Conservation (phyloP, 2,113 vertebrate species). For the Gobiocypris rarus region DNA sequence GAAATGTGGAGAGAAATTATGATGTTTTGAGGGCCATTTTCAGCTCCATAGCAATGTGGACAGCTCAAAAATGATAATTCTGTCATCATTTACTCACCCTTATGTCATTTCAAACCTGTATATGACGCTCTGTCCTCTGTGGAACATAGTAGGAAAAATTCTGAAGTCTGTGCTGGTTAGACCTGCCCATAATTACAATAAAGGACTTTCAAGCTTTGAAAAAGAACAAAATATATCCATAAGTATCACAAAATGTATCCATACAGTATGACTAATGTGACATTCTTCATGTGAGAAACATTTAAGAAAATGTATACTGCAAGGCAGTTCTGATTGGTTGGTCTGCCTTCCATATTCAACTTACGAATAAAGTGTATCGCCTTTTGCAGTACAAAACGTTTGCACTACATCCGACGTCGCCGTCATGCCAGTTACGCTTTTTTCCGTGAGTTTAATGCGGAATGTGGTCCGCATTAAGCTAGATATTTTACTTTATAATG, state of each 20-base stretch:
- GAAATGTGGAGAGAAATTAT: constrained; percentile 74
- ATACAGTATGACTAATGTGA: background rate
- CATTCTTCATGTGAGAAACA: background rate
- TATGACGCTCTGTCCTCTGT: background rate
- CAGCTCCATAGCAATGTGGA: background rate
- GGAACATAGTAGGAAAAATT: background rate
- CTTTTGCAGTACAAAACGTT: too few relatives aligned
- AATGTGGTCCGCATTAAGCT: too few relatives aligned
- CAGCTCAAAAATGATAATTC: constrained; percentile 8
- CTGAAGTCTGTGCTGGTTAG: background rate
- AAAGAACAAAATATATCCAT: background rate
- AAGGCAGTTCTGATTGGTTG: too few relatives aligned
- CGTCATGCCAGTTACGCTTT: too few relatives aligned
- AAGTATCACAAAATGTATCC: background rate
- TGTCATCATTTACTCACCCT: background rate
- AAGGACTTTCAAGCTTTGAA: constrained; percentile 3
- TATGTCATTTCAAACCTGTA: background rate
- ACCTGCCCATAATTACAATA: background rate
- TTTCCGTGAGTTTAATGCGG: too few relatives aligned
- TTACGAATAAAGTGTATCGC: too few relatives aligned
- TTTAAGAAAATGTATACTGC: background rate
- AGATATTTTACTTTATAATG: too few relatives aligned
- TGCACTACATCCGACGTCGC: too few relatives aligned
- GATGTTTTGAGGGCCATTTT: constrained; percentile 64
- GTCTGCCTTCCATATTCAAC: too few relatives aligned